Base-by-base conservation (phyloP, 2,113 vertebrate species). In the Trogon melanurus region DNA sequence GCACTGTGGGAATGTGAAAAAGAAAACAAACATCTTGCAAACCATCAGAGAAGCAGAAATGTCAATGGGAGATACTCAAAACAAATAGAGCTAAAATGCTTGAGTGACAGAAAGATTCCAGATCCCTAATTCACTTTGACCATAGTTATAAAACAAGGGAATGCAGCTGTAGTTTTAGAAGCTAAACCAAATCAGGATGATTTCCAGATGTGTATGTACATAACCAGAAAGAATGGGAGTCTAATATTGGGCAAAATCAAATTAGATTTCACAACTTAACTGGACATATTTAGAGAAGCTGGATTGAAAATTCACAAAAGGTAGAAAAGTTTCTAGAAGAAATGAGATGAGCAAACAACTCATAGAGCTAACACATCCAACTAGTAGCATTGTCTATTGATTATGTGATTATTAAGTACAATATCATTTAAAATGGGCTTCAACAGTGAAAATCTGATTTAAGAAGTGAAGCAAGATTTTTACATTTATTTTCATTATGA, bases 1-100 rank as follows among this genome's bases (percentile, higher is more conserved):
- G 58, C 82, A 70, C 26, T 56, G 61, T 93, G 89, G 78, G 85
- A 86, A 75, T 67, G 50, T 93, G 75, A 79, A 92, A 95, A 95
- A 88, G 50, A 79, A 92, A 96, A 88, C 69, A 85, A 76, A 75
- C 38, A 47, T 66, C 48, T 91, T 65, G 53, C 61, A 89, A 79
- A 71, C 78, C 70, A 69, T 87, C 65, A 78, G 66, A 92, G 29
- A 89, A 89, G 53, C 47, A 71, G 26, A 73, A 91, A 72, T 74
- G 60, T 81, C 88, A 81, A 54, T 3, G 4, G 85, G 74, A 85
- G 29, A 53, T 69, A 50, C 71, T 85, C 2, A 7, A 92, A 50
- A 90, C 80, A 85, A 95, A 81, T 67, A 30, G 48, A 79, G 32
- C 71, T 82, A n/a, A 96, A 82, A 67, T n/a, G 13, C 38, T 79